Percentiles rank a stretch among this genome's conserved stretches.
Conservation (phyloP, 2,113 vertebrate genomes). For the Peromyscus californicus region DNA sequence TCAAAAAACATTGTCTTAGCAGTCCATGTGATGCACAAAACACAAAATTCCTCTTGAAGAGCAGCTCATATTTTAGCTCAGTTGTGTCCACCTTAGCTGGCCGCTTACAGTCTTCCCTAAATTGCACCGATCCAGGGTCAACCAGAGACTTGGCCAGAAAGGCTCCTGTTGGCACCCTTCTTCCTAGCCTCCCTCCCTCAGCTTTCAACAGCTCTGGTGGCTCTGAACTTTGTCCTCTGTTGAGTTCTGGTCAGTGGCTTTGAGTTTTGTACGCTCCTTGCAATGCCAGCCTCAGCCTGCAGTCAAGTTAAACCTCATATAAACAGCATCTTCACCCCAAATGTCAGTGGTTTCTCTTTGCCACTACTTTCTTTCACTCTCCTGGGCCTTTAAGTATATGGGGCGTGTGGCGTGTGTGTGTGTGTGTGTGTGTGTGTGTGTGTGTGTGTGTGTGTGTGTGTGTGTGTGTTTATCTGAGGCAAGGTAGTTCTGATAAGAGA, state of each 20-base stretch:
- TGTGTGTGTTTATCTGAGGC: not conserved
- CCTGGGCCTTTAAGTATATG: not conserved
- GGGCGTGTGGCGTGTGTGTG: not conserved
- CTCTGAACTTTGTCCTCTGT: not conserved
- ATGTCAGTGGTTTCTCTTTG: not conserved
- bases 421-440: too few species aligned
- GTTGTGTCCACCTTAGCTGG: not conserved
- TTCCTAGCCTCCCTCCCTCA: not conserved
- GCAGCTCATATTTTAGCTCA: not conserved
- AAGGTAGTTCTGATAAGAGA: not conserved
- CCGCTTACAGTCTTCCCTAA: not conserved
- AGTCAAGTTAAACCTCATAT: not conserved
- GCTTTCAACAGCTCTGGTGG: not conserved
- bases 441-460: not conserved
- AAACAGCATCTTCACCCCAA: not conserved
- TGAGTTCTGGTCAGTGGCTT: not conserved
- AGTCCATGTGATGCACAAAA: not conserved
- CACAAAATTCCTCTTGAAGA: not conserved
- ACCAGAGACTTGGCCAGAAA: not conserved
- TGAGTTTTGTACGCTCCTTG: not conserved
- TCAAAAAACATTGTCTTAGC: not conserved
- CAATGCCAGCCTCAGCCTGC: not conserved
- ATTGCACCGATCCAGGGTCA: not conserved
- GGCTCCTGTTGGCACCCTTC: not conserved
- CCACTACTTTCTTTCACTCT: not conserved